Base-by-base conservation (phyloP, 2,113 vertebrate genomes). In the Puma concolor region DNA sequence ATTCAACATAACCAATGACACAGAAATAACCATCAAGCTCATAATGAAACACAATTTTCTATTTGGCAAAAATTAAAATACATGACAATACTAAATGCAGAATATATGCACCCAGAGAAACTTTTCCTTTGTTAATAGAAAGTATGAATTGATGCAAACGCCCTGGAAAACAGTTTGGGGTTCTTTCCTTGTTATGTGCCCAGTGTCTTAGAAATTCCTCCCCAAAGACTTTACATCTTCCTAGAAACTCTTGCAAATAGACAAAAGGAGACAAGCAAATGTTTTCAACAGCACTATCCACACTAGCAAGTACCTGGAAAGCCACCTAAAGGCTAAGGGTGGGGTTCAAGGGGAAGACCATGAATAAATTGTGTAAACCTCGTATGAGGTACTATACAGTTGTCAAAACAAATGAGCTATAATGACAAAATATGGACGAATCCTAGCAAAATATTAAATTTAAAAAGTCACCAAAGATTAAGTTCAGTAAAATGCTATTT, bases 51-150 rank as follows among this genome's bases (percentile, higher is more conserved):
- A 69, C 3, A 33, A 79, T 29, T 81, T 74, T 81, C 23, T 71
- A 93, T 86, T 36, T 60, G 63, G 66, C 19, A 67, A 86, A 83
- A 90, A n/a, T 86, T 91, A 66, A 93, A 92, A 82, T 86, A 48
- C 57, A 27, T 82, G 54, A 87, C 14, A 86, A 44, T 74, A 94
- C 16, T 31, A 64, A 94, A 72, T 25, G 54, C 17, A 41, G 3
- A 74, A 8, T 72, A 69, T 8, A 19, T 77, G 12, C 52, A 25
- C 21, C 41, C 44, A 85, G 16, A 84, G 14, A 91, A 85, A 48
- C 23, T 44, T 48, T 21, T 48, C 33, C 38, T 88, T 81, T 92
- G 21, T 44, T 81, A 92, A 71, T 72, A 71, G 38, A 69, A 23
- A 44, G 15, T 84, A 69, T 14, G 79, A 38, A 64, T 2, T 57